A percentile compares a stretch with the other conserved stretches of the same genome.
Evolutionary conservation across 2,888 invertebrate genomes (phyloP).

Genomic region (Lucinisca nassula): DNA sequence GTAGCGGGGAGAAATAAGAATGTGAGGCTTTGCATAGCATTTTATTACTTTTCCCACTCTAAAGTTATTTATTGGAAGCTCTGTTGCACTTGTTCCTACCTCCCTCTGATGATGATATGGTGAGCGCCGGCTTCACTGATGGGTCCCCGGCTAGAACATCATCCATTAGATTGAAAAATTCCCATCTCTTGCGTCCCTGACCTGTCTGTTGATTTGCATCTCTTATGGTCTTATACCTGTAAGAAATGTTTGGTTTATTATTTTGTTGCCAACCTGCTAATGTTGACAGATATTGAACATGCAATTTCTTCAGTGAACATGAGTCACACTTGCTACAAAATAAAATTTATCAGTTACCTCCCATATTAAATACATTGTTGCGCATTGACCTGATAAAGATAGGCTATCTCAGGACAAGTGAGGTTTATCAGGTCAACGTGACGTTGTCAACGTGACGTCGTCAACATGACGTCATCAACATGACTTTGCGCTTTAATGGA

Average conservation of each 20-base stretch:
- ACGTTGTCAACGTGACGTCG: too few species aligned
- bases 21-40: neutral
- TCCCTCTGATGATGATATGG: neutral
- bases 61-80: neutral
- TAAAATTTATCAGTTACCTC: too few species aligned
- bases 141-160: constrained; percentile 7
- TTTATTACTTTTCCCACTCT: neutral
- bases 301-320: too few species aligned
- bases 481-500: too few species aligned
- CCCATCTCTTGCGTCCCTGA: neutral
- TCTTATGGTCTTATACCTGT: neutral
- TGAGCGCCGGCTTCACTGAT: neutral
- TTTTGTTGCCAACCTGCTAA: too few species aligned
- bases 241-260: neutral
- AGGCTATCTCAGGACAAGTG: too few species aligned
- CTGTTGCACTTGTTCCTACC: neutral
- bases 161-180: neutral
- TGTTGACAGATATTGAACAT: too few species aligned
- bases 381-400: too few species aligned
- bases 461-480: too few species aligned
- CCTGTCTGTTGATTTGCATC: neutral
- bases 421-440: too few species aligned
- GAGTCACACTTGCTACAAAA: too few species aligned
- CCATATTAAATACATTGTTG: too few species aligned
- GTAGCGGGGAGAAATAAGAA: neutral